Evolutionary conservation across 2,888 invertebrate genomes (phyloP).

Genomic region (Pandemis cinnamomeana): DNA sequence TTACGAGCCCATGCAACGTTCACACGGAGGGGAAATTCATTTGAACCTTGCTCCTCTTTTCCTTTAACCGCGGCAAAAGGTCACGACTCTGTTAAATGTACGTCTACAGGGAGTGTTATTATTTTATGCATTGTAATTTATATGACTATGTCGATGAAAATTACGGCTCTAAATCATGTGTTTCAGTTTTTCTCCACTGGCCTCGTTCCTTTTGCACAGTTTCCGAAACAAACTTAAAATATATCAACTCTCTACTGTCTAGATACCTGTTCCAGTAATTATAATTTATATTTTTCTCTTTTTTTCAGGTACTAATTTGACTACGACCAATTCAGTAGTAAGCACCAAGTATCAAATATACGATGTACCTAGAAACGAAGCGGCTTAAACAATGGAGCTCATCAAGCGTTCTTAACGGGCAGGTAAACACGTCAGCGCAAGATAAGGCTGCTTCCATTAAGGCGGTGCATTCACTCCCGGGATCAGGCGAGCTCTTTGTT

Average conservation of each 20-base stretch:
- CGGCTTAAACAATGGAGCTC: conserved; percentile 22
- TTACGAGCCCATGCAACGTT: conserved; percentile 67
- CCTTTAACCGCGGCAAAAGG: conserved; percentile 42
- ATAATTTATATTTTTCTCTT: background rate
- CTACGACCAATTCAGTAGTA: background rate
- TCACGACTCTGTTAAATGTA: background rate
- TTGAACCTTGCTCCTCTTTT: conserved; percentile 53
- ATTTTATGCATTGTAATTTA: background rate
- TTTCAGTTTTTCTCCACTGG: background rate
- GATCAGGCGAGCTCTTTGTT: conserved; percentile 47
- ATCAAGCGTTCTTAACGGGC: conserved; percentile 22
- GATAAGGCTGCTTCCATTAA: conserved; percentile 50
- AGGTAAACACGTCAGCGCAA: conserved; percentile 41
- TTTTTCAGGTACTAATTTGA: conserved; percentile 27
- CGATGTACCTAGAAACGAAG: background rate
- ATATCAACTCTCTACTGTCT: background rate
- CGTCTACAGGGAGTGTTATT: background rate
- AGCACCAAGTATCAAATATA: background rate
- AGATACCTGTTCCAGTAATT: background rate
- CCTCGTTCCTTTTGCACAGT: background rate
- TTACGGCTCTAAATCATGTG: background rate
- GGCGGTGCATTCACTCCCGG: conserved; percentile 43
- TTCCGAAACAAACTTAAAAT: background rate
- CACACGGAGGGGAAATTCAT: conserved; percentile 57
- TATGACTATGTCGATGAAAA: background rate